Percentiles rank a stretch among this genome's conserved stretches.
These are phyloP conservation scores for Sclerurus mexicanus DNA, from an alignment of 2,113 vertebrate genomes.

Conservation along the genomic window DNA sequence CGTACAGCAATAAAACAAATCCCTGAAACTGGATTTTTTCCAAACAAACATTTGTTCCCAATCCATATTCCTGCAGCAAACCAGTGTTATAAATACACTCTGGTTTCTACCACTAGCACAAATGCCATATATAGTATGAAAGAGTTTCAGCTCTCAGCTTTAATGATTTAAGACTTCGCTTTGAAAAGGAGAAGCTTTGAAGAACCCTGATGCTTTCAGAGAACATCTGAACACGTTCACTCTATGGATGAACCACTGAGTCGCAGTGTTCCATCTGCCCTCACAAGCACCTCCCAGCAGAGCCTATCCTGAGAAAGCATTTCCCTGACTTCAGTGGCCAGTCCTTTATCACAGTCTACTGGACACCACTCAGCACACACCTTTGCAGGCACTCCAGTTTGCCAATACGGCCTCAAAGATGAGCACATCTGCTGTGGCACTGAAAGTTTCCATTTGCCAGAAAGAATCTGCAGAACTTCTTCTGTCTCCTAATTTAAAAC, in stretches of 20 bases:
- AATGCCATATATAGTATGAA: slow-evolving; percentile 56
- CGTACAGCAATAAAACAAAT: not conserved
- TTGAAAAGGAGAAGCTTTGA: not conserved
- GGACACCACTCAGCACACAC: not conserved
- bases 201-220: not conserved
- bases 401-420: not conserved
- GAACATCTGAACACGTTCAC: not conserved
- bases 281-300: not conserved
- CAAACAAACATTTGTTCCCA: slow-evolving; percentile 40
- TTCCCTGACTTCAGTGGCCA: not conserved
- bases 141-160: not conserved
- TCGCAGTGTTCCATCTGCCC: not conserved
- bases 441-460: not conserved
- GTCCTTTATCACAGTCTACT: not conserved
- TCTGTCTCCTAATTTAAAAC: not conserved
- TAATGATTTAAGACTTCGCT: not conserved
- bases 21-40: slow-evolving; percentile 21
- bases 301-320: not conserved
- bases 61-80: not conserved
- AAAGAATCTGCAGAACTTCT: not conserved
- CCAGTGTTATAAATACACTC: slow-evolving; percentile 29
- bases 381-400: not conserved
- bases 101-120: not conserved
- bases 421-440: not conserved
- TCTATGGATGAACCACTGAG: not conserved